Conservation (phyloP, 2,888 invertebrate species). For the Lymantria dispar region DNA sequence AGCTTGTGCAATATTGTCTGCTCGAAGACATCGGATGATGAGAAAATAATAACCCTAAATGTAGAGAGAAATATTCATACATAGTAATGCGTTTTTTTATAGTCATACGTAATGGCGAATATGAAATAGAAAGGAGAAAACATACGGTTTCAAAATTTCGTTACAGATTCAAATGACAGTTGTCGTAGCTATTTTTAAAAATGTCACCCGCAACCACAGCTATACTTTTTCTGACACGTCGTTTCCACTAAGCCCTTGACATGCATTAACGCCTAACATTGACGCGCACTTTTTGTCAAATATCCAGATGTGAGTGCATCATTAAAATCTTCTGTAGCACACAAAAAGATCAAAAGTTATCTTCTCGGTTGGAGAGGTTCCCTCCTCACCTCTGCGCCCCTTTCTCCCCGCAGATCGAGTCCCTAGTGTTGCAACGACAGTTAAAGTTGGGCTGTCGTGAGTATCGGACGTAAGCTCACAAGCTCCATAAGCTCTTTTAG, state of each 20-base stretch:
- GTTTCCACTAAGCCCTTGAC: slow-evolving; percentile 74
- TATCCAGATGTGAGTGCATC: slow-evolving; percentile 78
- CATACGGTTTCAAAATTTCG: slow-evolving; percentile 40
- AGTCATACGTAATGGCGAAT: too few species aligned
- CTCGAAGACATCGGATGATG: slow-evolving; percentile 61
- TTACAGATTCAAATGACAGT: slow-evolving; percentile 47
- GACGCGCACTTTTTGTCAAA: slow-evolving; percentile 67
- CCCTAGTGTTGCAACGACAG: slow-evolving; percentile 54
- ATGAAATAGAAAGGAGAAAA: too few species aligned
- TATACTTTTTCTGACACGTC: slow-evolving; percentile 72
- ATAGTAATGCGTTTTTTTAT: too few species aligned
- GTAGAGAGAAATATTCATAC: slow-evolving; percentile 42
- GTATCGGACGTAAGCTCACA: slow-evolving; percentile 43
- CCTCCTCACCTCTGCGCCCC: slow-evolving; percentile 54
- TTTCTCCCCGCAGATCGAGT: slow-evolving; percentile 49
- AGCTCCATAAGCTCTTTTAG: slow-evolving; percentile 50
- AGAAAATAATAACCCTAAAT: slow-evolving; percentile 64
- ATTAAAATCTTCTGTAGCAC: slow-evolving; percentile 78
- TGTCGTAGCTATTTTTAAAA: slow-evolving; percentile 66
- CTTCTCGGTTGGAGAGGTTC: slow-evolving; percentile 67
- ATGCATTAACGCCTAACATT: slow-evolving; percentile 78
- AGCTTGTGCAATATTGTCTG: slow-evolving; percentile 76
- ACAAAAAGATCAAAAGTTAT: slow-evolving; percentile 82
- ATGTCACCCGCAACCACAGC: slow-evolving; percentile 74
- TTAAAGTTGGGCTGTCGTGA: slow-evolving; percentile 59